Evolutionary conservation across 2,888 invertebrate species (phyloP).

Genomic region (Sarcophaga carnaria): DNA sequence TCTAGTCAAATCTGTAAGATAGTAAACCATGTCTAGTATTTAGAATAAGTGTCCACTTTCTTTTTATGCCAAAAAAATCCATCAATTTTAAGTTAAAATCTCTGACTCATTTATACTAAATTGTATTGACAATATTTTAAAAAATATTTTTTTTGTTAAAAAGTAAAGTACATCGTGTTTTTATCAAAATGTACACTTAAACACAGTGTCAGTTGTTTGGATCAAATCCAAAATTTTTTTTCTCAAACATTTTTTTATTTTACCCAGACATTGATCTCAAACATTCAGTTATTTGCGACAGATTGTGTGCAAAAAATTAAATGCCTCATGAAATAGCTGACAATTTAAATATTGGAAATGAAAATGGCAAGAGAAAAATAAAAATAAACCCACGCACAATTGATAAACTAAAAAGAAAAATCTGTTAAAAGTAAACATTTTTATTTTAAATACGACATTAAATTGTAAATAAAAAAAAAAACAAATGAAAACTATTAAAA

Average conservation of each 20-base stretch:
- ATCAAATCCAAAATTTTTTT: constrained; percentile 23
- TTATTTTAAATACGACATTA: too few species aligned
- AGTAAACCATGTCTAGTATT: too few species aligned
- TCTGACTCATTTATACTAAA: background rate
- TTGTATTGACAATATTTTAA: background rate
- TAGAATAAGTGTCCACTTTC: too few species aligned
- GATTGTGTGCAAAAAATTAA: background rate
- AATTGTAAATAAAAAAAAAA: too few species aligned
- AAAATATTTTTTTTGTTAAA: background rate
- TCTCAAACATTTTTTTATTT: background rate
- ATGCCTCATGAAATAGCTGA: background rate
- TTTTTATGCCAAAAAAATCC: too few species aligned
- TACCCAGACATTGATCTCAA: constrained; percentile 25
- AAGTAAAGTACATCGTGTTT: background rate
- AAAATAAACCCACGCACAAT: constrained; percentile 10
- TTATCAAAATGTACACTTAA: background rate
- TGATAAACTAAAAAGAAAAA: background rate
- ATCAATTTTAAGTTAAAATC: too few species aligned
- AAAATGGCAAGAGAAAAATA: background rate
- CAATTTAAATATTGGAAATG: constrained; percentile 2
- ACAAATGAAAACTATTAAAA: too few species aligned
- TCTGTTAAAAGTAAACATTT: background rate
- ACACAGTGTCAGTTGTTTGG: constrained; percentile 38
- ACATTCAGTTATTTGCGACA: background rate
- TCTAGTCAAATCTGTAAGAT: too few species aligned